Evolutionary conservation across 1,140 invertebrate genomes (phyloP).

Genomic region (Parasteatoda tepidariorum): DNA sequence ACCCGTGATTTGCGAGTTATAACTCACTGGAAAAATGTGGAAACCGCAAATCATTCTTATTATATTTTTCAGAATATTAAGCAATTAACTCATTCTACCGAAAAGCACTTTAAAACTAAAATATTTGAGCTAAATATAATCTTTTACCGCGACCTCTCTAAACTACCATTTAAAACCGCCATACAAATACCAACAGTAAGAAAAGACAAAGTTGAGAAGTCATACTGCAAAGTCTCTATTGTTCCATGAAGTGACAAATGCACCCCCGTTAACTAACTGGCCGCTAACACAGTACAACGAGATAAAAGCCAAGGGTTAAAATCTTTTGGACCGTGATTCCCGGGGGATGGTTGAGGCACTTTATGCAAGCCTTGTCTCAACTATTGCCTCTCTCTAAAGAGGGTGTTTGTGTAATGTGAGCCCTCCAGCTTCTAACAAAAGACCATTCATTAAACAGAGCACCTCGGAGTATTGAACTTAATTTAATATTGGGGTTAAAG

Average conservation of each 20-base stretch:
- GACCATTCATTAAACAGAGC: slow-evolving; percentile 43
- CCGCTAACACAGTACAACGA: slow-evolving; percentile 10
- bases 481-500: slow-evolving; percentile 52
- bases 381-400: not conserved
- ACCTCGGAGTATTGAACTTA: slow-evolving; percentile 45
- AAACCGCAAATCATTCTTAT: too few species aligned
- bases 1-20: too few species aligned
- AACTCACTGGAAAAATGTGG: too few species aligned
- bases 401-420: slow-evolving; percentile 22
- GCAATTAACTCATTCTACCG: too few species aligned
- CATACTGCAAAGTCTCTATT: not conserved
- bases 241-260: slow-evolving; percentile 15
- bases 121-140: too few species aligned
- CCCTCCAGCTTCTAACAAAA: slow-evolving; percentile 22
- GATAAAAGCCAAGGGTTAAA: slow-evolving; percentile 21
- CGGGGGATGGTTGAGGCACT: not conserved
- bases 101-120: too few species aligned
- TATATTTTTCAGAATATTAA: too few species aligned
- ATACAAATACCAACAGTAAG: too few species aligned
- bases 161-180: too few species aligned
- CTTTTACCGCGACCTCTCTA: too few species aligned
- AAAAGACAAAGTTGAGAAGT: not conserved
- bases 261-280: slow-evolving; percentile 28
- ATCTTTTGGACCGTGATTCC: slow-evolving; percentile 30
- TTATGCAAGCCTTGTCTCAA: not conserved